phyloP scores from a whole-genome alignment of 2,888 invertebrate genomes.

The Sceliomorpha sp. region DNA sequence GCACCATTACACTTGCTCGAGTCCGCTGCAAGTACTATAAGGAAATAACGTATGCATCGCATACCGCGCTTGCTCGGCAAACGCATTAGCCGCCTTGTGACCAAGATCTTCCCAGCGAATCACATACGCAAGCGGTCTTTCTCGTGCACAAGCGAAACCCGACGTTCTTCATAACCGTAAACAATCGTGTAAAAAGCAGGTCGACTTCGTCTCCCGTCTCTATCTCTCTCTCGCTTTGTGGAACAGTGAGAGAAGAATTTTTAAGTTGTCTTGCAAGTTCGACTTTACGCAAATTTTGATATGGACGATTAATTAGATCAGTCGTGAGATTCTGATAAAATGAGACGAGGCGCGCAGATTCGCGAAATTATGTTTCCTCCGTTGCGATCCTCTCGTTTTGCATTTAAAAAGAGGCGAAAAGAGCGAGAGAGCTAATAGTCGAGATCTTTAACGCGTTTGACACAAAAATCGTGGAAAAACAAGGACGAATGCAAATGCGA shows the following conservation, averaged over 20 bases:
- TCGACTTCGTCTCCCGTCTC: constrained; percentile 13
- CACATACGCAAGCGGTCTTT: constrained; percentile 26
- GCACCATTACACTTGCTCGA: constrained; percentile 33
- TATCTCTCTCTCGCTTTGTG: no score
- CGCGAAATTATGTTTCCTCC: no score
- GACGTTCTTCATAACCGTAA: constrained; percentile 33
- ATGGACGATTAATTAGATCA: no score
- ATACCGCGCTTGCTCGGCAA: constrained; percentile 52
- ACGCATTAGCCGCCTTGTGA: constrained; percentile 53
- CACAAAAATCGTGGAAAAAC: constrained; percentile 14
- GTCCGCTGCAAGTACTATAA: constrained; percentile 19
- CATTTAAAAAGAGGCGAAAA: no score
- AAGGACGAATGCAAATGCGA: constrained; percentile 27
- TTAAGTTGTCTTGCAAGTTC: no score
- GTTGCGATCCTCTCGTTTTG: no score
- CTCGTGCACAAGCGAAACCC: constrained; percentile 5
- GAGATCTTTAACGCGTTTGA: neutral
- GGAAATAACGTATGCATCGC: constrained; percentile 55
- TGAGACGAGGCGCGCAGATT: no score
- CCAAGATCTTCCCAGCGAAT: constrained; percentile 60
- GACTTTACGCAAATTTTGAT: no score
- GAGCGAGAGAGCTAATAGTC: no score
- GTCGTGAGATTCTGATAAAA: no score
- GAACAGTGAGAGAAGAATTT: no score
- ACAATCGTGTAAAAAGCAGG: constrained; percentile 40